Evolutionary conservation across 2,888 invertebrate species (phyloP).

Genomic region (Megalurothrips usitatus): DNA sequence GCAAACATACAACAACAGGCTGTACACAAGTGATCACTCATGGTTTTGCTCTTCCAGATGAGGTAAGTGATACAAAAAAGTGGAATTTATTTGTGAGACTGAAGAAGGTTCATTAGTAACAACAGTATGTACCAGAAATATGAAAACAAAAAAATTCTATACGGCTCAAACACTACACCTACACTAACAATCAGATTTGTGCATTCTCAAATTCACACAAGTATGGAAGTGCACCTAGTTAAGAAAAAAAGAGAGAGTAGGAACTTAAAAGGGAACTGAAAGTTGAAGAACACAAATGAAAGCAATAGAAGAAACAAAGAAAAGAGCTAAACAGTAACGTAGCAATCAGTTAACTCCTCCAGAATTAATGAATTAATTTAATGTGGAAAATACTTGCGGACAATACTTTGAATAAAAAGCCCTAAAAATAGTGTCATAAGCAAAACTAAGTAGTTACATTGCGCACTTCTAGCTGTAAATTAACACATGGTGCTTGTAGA

Average conservation of each 20-base stretch:
- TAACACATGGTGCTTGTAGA: too few species aligned
- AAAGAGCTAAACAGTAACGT: neutral
- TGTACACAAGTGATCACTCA: neutral
- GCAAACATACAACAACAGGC: neutral
- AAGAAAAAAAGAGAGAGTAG: neutral
- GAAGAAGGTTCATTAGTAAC: neutral
- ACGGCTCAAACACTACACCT: neutral
- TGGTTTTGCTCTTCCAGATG: neutral
- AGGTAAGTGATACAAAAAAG: neutral
- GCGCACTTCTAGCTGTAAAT: too few species aligned
- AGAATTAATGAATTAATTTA: too few species aligned
- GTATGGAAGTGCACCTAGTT: neutral
- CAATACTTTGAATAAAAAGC: too few species aligned
- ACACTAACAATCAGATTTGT: neutral
- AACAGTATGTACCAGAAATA: neutral
- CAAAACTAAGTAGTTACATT: too few species aligned
- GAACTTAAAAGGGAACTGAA: neutral
- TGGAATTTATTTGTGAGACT: neutral
- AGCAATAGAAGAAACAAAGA: neutral
- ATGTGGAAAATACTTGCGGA: too few species aligned
- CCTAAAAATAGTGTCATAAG: too few species aligned
- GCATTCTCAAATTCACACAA: neutral
- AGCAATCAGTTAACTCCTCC: neutral
- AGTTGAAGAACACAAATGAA: neutral
- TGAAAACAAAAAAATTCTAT: neutral